Base-by-base conservation (phyloP, 2,113 vertebrate genomes). In the Actenoides hombroni region DNA sequence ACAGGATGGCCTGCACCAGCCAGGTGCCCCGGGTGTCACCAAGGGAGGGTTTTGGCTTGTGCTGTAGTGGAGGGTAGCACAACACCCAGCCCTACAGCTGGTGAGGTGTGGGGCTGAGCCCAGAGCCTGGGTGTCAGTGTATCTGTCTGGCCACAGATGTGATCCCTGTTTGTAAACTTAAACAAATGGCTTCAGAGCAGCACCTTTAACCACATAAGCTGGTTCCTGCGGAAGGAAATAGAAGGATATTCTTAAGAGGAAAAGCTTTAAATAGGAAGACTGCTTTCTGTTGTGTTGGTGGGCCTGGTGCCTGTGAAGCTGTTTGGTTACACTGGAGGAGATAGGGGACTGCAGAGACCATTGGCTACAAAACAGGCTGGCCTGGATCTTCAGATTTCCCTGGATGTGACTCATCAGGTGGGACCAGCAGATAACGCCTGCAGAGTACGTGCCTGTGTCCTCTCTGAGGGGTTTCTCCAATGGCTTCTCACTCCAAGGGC, bases 111-210 rank as follows among this genome's bases (percentile, higher is more conserved):
- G 33, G 56, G 46, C 83, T 29, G 16, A 92, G 64, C 56, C 23
- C 28, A 56, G 31, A 51, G 44, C 28, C 13, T 0, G 1, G 8
- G 9, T 31, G 16, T 5, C 44, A 17, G 31, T 0, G 0, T 44
- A 6, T 48, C n/a, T 91, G 61, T 56, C 14, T 0, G 6, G 39
- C 53, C 70, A 57, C 61, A 61, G 40, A 31, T 3, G 4, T 69
- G 44, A 20, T 24, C 42, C 5, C 16, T 59, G 4, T 31, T 56
- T 64, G 39, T 0, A 39, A 39, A 29, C 42, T 68, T 63, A 48
- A 75, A 51, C 19, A 88, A 91, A 81, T 12, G 16, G 7, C 48
- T 82, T 71, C 20, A 78, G 42, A 84, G 18, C 33, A 63, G 37
- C 73, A n/a, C 65, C 76, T 94, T 78, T 39, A 74, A 71, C 42